A percentile compares a stretch with the other conserved stretches of the same genome.
Conservation (phyloP, 2,113 vertebrate species). For the Rostratula benghalensis region DNA sequence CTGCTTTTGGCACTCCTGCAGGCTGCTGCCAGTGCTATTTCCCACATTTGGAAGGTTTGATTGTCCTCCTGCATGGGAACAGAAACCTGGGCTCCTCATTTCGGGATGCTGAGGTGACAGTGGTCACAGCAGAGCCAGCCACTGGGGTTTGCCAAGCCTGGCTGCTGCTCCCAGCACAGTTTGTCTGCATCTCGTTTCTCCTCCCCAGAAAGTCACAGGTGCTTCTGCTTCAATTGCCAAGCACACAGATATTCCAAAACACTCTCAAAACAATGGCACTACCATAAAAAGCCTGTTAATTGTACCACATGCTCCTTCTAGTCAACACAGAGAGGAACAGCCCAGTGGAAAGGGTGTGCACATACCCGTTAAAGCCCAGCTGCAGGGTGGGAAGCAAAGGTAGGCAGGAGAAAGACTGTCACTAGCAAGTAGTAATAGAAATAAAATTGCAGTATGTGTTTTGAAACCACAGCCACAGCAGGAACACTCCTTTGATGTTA, state of each 20-base stretch:
- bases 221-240: not conserved
- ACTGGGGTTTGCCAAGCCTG: rapidly evolving
- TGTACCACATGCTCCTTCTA: not conserved
- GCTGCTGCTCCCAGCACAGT: not conserved
- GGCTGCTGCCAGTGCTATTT: not conserved
- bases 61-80: not conserved
- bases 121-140: not conserved
- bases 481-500: not conserved
- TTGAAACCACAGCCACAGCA: not conserved
- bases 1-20: not conserved
- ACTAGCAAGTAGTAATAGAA: not conserved
- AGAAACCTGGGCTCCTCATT: not conserved
- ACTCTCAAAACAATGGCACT: not conserved
- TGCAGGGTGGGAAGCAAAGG: not conserved
- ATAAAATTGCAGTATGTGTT: not conserved
- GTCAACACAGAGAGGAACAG: not conserved
- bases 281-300: not conserved
- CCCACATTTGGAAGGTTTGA: not conserved
- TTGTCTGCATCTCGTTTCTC: not conserved
- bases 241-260: not conserved
- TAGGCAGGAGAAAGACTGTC: not conserved
- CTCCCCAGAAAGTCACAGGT: not conserved
- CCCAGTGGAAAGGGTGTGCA: not conserved
- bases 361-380: not conserved
- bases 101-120: rapidly evolving